A percentile compares a stretch with the other conserved stretches of the same genome.
phyloP scores from a whole-genome alignment of 2,888 invertebrate genomes.

The Shargacucullia verbasci region DNA sequence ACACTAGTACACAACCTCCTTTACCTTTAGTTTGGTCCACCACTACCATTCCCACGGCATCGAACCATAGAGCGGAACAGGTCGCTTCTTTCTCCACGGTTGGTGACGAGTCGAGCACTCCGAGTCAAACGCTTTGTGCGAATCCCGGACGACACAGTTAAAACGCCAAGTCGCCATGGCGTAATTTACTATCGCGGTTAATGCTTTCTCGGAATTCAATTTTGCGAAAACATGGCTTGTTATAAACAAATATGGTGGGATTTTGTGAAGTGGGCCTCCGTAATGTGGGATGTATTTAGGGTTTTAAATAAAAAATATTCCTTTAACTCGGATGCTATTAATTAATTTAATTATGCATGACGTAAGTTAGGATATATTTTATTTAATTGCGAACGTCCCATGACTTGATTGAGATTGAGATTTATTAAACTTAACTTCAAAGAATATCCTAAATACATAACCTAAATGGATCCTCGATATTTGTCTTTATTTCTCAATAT shows the following conservation, averaged over 20 bases:
- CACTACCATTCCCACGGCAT: constrained; percentile 70
- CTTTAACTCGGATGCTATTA: no score
- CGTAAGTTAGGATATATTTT: no score
- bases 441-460: no score
- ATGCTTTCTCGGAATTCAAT: constrained; percentile 65
- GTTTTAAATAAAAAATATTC: no score
- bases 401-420: no score
- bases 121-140: constrained; percentile 58
- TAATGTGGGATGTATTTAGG: no score
- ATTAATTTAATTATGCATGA: no score
- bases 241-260: constrained; percentile 30
- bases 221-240: constrained; percentile 48
- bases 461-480: no score
- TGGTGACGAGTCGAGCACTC: constrained; percentile 52
- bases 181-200: constrained; percentile 70
- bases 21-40: constrained; percentile 35
- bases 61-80: constrained; percentile 70
- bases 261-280: background rate
- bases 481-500: no score
- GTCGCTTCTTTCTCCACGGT: constrained; percentile 60
- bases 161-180: constrained; percentile 58
- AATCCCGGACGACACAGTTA: constrained; percentile 66
- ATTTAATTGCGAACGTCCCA: no score
- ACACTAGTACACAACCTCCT: constrained; percentile 24
- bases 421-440: no score